Evolutionary conservation across 1,140 invertebrate genomes (phyloP), one percentile per base, ranked within the genome.

Genomic region (Drosophila prosaltans): DNA sequence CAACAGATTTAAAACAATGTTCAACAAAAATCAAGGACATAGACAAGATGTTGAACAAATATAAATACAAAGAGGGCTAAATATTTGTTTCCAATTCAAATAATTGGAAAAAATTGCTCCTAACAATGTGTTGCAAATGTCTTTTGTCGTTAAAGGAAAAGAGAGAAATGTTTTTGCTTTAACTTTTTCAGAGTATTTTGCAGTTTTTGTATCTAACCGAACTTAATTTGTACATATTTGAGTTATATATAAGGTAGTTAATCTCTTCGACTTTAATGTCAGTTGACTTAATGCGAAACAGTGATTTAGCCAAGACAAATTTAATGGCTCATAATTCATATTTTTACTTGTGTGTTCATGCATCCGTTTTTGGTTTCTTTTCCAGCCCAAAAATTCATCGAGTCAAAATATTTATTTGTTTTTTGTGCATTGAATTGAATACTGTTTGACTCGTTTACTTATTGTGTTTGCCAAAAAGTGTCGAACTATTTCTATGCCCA

Each of bases 391-490:
- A 55, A 62, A 57, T 57, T 59, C 54, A 65, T 58, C 40, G 24
- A 28, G 72, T 54, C 73, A 61, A 58, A 58, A 58, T 58, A 68
- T 51, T 75, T 69, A 75, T 75, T 69, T 69, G 61, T 62, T 74
- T 58, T 75, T 63, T 75, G 72, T 75, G 72, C 74, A 76, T 32
- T 58, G 58, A 68, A 75, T 75, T 75, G 74, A 16, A 16, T 69
- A 69, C 51, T 75, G 62, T 69, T 69, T 68, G 65, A 75, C 65
- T 75, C 72, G 72, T 75, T 75, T 75, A 24, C 71, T 75, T 64
- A 68, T 76, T 75, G 65, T 75, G 72, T 75, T 73, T 76, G 74
- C 74, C 74, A 78, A 63, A 72, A 81, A 66, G 59, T 64, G 59
- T 64, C 72, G 54, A 72, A 80, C 69, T 75, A 67, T 54, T 60